Conservation (phyloP, 2,113 vertebrate species). For the Hystrix cristata region DNA sequence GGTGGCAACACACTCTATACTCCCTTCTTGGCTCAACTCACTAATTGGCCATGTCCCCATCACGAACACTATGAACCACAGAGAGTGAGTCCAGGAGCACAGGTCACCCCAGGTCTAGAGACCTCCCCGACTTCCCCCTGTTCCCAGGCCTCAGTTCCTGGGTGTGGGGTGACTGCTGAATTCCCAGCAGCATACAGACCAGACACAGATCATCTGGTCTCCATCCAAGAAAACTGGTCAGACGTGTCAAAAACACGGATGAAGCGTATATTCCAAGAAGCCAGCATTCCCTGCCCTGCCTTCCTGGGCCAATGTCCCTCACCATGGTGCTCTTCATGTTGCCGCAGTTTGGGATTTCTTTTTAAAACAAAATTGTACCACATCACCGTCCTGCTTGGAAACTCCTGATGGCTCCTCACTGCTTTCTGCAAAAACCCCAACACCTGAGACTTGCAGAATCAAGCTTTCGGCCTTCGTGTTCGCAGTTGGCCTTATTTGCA, state of each 20-base stretch:
- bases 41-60: neutral
- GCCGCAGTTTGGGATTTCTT: neutral
- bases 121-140: neutral
- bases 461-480: fast-evolving
- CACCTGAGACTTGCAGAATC: neutral
- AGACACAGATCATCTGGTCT: neutral
- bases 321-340: neutral
- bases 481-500: neutral
- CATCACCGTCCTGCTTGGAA: neutral
- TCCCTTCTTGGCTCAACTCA: slow-evolving; percentile 8
- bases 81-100: neutral
- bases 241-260: neutral
- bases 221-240: neutral
- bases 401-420: neutral
- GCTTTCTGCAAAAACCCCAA: neutral
- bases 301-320: neutral
- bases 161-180: neutral
- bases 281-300: neutral
- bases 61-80: neutral
- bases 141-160: neutral
- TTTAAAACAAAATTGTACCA: neutral
- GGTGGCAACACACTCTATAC: neutral
- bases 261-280: neutral
- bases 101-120: neutral
- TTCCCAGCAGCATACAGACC: neutral